These are phyloP conservation scores for Agrilus planipennis DNA, from an alignment of 1,140 invertebrate genomes.

Conservation along the genomic window DNA sequence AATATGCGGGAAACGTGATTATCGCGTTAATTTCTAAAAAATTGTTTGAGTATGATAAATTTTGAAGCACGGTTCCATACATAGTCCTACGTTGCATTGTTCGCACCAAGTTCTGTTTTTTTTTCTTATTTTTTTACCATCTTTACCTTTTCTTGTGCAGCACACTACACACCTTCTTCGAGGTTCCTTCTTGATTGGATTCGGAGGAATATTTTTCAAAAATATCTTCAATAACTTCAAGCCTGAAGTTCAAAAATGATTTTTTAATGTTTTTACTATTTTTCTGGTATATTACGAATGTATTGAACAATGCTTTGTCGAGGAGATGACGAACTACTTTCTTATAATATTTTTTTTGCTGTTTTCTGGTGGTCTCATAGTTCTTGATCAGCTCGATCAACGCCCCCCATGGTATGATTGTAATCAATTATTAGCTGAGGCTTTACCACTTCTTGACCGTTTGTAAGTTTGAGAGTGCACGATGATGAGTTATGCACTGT, in stretches of 20 bases:
- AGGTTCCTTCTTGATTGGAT: not conserved
- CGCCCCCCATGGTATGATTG: conserved; percentile 2
- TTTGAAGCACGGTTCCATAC: not conserved
- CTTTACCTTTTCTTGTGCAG: not conserved
- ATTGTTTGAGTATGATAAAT: conserved; percentile 2
- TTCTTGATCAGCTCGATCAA: not conserved
- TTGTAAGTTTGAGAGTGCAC: not conserved
- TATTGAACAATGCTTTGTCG: not conserved
- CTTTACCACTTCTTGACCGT: not conserved
- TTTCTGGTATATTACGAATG: not conserved
- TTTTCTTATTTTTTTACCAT: not conserved
- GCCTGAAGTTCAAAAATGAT: conserved; percentile 4
- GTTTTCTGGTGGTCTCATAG: conserved; percentile 1
- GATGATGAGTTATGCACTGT: too few relatives aligned
- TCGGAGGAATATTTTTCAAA: conserved; percentile 5
- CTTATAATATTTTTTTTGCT: not conserved
- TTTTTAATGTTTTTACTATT: conserved; percentile 1
- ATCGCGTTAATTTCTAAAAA: too few relatives aligned
- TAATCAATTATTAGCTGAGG: not conserved
- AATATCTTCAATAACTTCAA: conserved; percentile 7
- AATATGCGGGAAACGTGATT: too few relatives aligned
- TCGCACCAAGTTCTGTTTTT: not conserved
- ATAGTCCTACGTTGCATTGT: not conserved
- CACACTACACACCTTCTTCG: not conserved
- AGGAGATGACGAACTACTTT: not conserved